Conservation (phyloP, 2,888 invertebrate genomes). For the Strigamia transsilvanica region DNA sequence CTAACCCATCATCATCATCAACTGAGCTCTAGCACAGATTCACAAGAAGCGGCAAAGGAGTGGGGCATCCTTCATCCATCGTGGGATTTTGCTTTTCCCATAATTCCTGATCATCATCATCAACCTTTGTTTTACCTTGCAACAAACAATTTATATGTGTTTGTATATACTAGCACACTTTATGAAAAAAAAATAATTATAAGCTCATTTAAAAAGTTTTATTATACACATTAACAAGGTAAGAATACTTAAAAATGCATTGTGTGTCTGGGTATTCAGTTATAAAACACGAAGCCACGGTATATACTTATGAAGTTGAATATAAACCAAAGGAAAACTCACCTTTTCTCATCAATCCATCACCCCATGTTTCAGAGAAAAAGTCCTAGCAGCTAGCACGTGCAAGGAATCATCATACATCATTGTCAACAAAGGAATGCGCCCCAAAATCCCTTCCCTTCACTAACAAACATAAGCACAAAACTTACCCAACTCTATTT, state of each 20-base stretch:
- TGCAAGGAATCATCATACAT: constrained; percentile 49
- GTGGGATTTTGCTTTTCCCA: constrained; percentile 34
- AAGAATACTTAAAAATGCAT: background rate
- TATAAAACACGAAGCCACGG: background rate
- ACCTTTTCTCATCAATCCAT: constrained; percentile 48
- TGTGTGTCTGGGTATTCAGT: background rate
- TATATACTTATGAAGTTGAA: constrained; percentile 30
- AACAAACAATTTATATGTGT: constrained; percentile 16
- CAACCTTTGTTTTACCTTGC: constrained; percentile 29
- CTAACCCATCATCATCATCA: constrained; percentile 46
- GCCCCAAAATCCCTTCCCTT: constrained; percentile 22
- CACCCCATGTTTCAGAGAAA: constrained; percentile 13
- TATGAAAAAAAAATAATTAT: too few species aligned
- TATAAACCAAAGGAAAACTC: constrained; percentile 29
- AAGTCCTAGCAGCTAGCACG: constrained; percentile 45
- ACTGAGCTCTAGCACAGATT: constrained; percentile 41
- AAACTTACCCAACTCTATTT: constrained; percentile 34
- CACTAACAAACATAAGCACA: constrained; percentile 47
- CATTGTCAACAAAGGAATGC: constrained; percentile 47
- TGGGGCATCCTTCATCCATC: constrained; percentile 35
- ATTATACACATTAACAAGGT: too few species aligned
- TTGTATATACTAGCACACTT: background rate
- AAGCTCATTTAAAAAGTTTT: too few species aligned
- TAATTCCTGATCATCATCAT: constrained; percentile 25
- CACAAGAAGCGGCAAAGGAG: background rate